Conservation (phyloP, 35 echinoderm and acorn worm species). For the Apostichopus californicus region DNA sequence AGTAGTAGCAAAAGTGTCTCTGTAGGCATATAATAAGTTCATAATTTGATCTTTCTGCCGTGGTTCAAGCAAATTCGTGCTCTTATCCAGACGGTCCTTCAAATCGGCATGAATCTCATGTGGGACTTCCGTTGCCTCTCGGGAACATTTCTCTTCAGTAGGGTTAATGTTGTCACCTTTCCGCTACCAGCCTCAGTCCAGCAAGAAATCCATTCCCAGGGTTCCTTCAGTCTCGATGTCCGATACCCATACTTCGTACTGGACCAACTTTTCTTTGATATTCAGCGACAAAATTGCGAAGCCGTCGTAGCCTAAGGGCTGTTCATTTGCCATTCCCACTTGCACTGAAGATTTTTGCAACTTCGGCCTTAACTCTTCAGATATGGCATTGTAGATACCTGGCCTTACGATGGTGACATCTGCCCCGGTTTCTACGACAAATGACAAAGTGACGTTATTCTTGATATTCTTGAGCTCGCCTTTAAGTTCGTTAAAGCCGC, state of each 20-base stretch:
- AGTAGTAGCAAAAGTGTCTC: too few relatives aligned
- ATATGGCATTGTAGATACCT: neutral
- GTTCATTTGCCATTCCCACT: neutral
- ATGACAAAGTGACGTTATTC: neutral
- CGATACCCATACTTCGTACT: neutral
- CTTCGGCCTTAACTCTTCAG: neutral
- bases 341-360: neutral
- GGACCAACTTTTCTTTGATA: neutral
- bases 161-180: neutral
- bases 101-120: too few relatives aligned
- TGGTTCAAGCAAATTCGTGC: too few relatives aligned
- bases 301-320: neutral
- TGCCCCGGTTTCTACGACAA: neutral
- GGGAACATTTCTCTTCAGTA: too few relatives aligned
- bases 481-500: neutral
- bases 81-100: too few relatives aligned
- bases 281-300: neutral
- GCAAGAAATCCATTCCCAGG: neutral
- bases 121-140: too few relatives aligned
- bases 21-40: too few relatives aligned
- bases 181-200: neutral
- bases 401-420: neutral
- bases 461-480: neutral
- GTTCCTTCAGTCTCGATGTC: slow-evolving; percentile 9
- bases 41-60: too few relatives aligned